A percentile compares a stretch with the other conserved stretches of the same genome.
Conservation (phyloP, 2,888 invertebrate genomes). For the Nephrotoma flavescens region DNA sequence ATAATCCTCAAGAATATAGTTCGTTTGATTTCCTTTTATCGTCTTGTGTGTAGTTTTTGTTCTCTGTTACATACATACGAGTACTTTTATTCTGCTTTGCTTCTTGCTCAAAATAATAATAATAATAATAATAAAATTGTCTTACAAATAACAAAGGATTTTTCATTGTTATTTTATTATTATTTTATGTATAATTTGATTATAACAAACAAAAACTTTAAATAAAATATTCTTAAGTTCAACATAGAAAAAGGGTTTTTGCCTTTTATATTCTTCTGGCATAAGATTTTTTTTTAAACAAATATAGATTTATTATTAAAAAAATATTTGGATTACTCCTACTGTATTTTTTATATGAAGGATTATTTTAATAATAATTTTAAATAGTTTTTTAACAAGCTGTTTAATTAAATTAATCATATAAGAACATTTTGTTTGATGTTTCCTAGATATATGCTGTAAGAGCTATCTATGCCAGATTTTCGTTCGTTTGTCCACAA, state of each 20-base stretch:
- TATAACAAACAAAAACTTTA: background rate
- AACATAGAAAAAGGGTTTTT: background rate
- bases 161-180: background rate
- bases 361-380: background rate
- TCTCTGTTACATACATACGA: background rate
- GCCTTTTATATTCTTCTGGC: background rate
- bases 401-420: background rate
- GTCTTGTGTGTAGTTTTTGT: background rate
- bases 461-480: no score
- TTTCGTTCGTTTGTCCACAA: no score
- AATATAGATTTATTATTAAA: background rate
- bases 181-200: background rate
- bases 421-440: no score
- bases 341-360: background rate
- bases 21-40: background rate
- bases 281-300: background rate
- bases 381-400: background rate
- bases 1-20: background rate
- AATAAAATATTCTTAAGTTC: background rate
- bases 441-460: no score
- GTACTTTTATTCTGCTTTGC: background rate
- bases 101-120: background rate
- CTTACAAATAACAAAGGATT: background rate
- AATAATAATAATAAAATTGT: background rate
- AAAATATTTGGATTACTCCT: background rate